Percentiles rank a stretch among this genome's conserved stretches.
Evolutionary conservation across 2,797 vertebrate genomes (phyloP).

Genomic region (Chelon auratus): DNA sequence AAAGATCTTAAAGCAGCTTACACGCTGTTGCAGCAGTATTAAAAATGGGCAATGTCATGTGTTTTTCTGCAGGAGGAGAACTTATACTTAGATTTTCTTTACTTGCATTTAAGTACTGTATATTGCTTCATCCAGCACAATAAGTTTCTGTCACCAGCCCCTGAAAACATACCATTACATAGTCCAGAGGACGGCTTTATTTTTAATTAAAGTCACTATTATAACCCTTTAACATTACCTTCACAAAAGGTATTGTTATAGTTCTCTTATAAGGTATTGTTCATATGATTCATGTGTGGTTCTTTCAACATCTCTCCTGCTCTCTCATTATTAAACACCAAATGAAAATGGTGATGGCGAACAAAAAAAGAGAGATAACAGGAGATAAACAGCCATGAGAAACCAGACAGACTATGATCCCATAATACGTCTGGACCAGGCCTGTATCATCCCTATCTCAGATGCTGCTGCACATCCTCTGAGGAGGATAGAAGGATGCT

Average conservation of each 20-base stretch:
- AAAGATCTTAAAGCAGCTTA: background rate
- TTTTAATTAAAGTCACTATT: constrained; percentile 14
- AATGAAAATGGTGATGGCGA: constrained; percentile 6
- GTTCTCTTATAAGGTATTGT: constrained; percentile 15
- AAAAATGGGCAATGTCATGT: background rate
- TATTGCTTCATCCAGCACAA: background rate
- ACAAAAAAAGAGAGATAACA: constrained; percentile 4
- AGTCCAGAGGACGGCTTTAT: background rate
- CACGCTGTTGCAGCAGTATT: constrained; percentile 3
- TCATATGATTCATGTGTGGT: background rate
- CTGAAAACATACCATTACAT: background rate
- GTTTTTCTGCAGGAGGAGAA: background rate
- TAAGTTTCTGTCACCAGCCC: background rate
- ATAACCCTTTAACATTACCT: background rate
- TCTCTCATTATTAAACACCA: constrained; percentile 15
- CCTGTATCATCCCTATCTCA: constrained; percentile 48
- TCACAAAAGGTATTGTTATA: background rate
- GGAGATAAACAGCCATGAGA: constrained; percentile 12
- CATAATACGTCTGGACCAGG: constrained; percentile 29
- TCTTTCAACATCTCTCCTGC: background rate
- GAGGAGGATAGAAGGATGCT: constrained; percentile 53
- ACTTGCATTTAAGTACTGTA: background rate
- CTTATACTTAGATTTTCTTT: background rate
- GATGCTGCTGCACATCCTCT: constrained; percentile 57
- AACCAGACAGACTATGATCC: constrained; percentile 38